Evolutionary conservation across 1,140 invertebrate genomes (phyloP).

Genomic region (Cotesia chilonis): DNA sequence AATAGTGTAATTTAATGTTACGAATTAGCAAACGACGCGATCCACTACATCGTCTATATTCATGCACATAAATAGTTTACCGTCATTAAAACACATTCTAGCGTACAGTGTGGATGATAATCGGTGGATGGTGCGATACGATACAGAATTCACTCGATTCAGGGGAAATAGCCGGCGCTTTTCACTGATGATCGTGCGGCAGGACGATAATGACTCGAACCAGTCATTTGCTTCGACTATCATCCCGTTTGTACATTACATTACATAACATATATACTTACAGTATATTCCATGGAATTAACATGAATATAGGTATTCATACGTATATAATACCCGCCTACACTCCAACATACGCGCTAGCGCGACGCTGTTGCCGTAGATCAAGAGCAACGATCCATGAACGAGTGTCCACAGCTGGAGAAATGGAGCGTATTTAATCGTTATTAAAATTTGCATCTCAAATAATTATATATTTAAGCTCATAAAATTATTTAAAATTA

Average conservation of each 20-base stretch:
- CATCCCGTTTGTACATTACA: not conserved
- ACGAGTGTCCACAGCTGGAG: conserved; percentile 45
- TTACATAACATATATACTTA: conserved; percentile 1
- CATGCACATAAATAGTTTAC: not conserved
- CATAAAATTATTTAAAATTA: not conserved
- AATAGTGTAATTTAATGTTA: conserved; percentile 1
- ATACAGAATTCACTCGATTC: not conserved
- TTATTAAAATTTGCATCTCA: conserved; percentile 37
- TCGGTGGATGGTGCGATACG: not conserved
- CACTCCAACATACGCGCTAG: conserved; percentile 36
- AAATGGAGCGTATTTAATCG: conserved; percentile 51
- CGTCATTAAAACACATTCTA: conserved; percentile 10
- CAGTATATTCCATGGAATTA: conserved; percentile 50
- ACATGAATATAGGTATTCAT: conserved; percentile 35
- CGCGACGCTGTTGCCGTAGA: conserved; percentile 42
- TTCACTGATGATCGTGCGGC: not conserved
- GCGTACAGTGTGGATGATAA: not conserved
- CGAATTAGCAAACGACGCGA: not conserved
- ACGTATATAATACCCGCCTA: too few relatives aligned
- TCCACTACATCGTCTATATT: not conserved
- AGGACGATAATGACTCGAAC: conserved; percentile 27
- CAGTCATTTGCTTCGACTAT: conserved; percentile 27
- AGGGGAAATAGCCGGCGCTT: conserved; percentile 1
- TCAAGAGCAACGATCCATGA: conserved; percentile 54
- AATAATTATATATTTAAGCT: not conserved